phyloP scores from a whole-genome alignment of 2,888 invertebrate species.

The Drosophila stalkeri region DNA sequence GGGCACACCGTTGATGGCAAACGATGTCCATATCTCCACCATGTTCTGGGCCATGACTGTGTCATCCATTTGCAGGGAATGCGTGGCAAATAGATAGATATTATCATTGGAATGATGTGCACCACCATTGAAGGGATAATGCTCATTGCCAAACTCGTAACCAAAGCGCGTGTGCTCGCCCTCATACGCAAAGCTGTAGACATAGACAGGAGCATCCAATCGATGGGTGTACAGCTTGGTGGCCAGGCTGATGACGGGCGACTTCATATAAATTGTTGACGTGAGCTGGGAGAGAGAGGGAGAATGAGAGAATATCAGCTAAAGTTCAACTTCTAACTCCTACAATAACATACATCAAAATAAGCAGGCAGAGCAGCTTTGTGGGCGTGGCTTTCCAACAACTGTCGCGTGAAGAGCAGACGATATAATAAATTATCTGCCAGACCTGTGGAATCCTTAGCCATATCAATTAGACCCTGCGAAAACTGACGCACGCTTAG shows the following conservation, averaged over 20 bases:
- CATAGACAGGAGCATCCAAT: slow-evolving; percentile 82
- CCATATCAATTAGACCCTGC: slow-evolving; percentile 54
- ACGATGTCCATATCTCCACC: slow-evolving; percentile 85
- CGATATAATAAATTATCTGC: slow-evolving; percentile 83
- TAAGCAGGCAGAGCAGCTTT: slow-evolving; percentile 85
- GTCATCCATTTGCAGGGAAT: slow-evolving; percentile 81
- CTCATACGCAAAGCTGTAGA: slow-evolving; percentile 86
- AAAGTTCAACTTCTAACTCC: too few species aligned
- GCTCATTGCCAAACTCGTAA: slow-evolving; percentile 84
- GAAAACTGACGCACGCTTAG: slow-evolving; percentile 73
- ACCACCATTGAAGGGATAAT: slow-evolving; percentile 86
- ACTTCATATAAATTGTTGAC: slow-evolving; percentile 84
- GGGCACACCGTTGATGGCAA: slow-evolving; percentile 83
- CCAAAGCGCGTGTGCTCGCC: slow-evolving; percentile 85
- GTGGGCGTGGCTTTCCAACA: slow-evolving; percentile 84
- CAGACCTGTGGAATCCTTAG: slow-evolving; percentile 67
- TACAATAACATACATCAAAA: slow-evolving; percentile 85
- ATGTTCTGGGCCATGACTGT: slow-evolving; percentile 85
- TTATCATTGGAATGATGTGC: slow-evolving; percentile 88
- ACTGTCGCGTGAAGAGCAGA: slow-evolving; percentile 83
- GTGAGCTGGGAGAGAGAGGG: slow-evolving; percentile 56
- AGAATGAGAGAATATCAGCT: neutral
- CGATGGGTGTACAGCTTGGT: slow-evolving; percentile 67
- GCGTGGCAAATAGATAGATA: slow-evolving; percentile 86
- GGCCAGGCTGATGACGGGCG: slow-evolving; percentile 84